Evolutionary conservation across 2,113 vertebrate species (phyloP).

Genomic region (Calonectris borealis): DNA sequence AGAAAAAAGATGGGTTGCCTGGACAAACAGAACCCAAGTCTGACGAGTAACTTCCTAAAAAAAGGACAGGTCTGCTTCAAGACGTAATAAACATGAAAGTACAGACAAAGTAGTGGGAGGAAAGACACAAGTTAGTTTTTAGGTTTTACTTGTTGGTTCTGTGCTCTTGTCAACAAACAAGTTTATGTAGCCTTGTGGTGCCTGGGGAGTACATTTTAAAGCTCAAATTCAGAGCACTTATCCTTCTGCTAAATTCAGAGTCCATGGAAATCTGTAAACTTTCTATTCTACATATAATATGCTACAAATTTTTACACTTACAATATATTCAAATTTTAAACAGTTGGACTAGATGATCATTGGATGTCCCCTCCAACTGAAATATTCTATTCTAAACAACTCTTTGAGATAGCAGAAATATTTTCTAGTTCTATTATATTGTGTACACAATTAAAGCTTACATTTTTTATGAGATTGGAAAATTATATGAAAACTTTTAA

Average conservation of each 20-base stretch:
- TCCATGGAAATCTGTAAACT: background rate
- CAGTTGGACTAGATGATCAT: background rate
- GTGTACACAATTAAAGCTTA: background rate
- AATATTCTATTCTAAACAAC: background rate
- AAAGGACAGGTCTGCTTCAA: background rate
- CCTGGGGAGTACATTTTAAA: background rate
- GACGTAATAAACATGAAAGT: background rate
- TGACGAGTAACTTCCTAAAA: background rate
- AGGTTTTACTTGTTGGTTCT: background rate
- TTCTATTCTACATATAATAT: background rate
- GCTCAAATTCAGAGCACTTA: background rate
- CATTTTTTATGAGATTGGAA: background rate
- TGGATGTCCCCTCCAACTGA: background rate
- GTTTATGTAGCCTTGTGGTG: background rate
- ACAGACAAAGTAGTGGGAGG: background rate
- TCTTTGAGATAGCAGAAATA: background rate
- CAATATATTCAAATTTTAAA: background rate
- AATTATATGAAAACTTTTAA: background rate
- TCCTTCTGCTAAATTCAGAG: background rate
- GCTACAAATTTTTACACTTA: background rate
- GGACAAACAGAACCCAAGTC: background rate
- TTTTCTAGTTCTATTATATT: background rate
- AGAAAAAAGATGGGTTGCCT: background rate
- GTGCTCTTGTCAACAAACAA: background rate
- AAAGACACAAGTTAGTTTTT: background rate